Evolutionary conservation across 2,797 vertebrate species (phyloP), one percentile per base, ranked within the genome.

Genomic region (Accipiter fasciatus): DNA sequence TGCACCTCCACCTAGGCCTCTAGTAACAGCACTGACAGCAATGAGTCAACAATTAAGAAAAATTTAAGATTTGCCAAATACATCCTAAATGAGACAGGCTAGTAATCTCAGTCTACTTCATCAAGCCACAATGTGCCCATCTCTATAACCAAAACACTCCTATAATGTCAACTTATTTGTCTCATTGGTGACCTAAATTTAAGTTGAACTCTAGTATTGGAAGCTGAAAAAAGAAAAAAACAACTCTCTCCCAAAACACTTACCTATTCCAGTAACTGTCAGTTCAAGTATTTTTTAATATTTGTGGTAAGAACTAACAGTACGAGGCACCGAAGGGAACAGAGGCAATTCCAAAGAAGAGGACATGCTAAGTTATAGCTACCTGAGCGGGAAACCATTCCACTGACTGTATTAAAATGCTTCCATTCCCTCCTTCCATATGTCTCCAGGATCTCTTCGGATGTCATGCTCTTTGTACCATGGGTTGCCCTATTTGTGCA

Each of bases 391-490:
- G 98, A 99, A 94, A 99, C 98, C 91, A 99, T 98, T 75, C 98
- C 98, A 62, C 98, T 98, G 95, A 99, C 98, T 70, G 98, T 98
- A 95, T 98, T 97, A 92, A 99, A 99, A 97, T 99, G 98, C 73
- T 98, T 99, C 99, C 99, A 99, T 62, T 99, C 98, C 94, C 97
- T 98, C 52, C 98, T 98, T 95, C 99, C 99, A 47, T 99, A 99
- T 19, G 97, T 97, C 92, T 98, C 98, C 58, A 99, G 96, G 95
- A 99, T 96, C 17, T 98, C 98, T 89, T 99, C 99, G 0, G 97
- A 69, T 92, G 98, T 98, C 97, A 99, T 98, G 90, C 98, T 97
- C 94, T 96, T 99, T 39, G 98, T 99, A 85, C 99, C 99, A 77
- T 99, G 99, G 92, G 99, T 99, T 19, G 99, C 99, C 93, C 99